These are phyloP conservation scores for Tetragonula carbonaria DNA, from an alignment of 2,888 invertebrate species.

Conservation along the genomic window DNA sequence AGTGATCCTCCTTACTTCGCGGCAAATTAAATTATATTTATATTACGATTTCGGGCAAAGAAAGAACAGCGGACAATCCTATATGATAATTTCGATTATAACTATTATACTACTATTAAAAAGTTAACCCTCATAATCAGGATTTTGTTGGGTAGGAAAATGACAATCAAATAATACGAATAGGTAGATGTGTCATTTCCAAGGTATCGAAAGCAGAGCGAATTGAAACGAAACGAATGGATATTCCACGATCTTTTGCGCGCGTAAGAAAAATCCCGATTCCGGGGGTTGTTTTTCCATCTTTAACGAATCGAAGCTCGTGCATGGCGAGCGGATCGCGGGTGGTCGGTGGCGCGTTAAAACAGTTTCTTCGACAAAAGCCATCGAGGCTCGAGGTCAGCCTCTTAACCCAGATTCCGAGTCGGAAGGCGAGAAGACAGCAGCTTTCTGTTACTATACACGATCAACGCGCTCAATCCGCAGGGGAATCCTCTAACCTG, in stretches of 20 bases:
- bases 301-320: constrained; percentile 23
- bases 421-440: constrained; percentile 52
- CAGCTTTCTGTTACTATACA: constrained; percentile 12
- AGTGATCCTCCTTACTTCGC: no score
- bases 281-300: constrained; percentile 4
- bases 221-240: not conserved
- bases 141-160: not conserved
- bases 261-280: not conserved
- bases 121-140: not conserved
- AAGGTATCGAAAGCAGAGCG: not conserved
- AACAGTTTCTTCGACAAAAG: constrained; percentile 66
- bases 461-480: constrained; percentile 30
- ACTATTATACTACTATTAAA: not conserved
- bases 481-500: constrained; percentile 13
- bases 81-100: not conserved
- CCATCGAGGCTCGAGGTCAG: constrained; percentile 68
- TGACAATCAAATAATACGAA: not conserved
- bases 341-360: constrained; percentile 53
- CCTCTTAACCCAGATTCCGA: constrained; percentile 70
- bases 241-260: not conserved
- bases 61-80: no score
- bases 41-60: no score
- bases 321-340: constrained; percentile 13
- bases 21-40: no score
- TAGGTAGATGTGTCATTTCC: not conserved